A percentile compares a stretch with the other conserved stretches of the same genome.
These are phyloP conservation scores for Xanthia togata DNA, from an alignment of 2,888 invertebrate genomes.

Conservation along the genomic window DNA sequence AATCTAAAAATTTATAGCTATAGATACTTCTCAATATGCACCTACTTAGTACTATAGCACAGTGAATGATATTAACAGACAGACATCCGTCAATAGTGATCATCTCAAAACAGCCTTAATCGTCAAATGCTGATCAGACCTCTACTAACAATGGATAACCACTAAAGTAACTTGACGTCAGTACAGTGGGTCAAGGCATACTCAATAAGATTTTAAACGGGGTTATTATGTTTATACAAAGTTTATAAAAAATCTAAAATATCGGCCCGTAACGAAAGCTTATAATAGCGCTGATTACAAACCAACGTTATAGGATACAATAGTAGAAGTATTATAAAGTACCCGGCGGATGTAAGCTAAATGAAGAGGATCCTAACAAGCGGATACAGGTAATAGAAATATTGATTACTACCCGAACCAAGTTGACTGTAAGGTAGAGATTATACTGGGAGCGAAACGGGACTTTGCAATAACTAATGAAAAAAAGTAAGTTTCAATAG, in stretches of 20 bases:
- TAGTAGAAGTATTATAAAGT: slow-evolving; percentile 56
- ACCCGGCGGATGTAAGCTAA: slow-evolving; percentile 68
- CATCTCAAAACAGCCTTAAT: neutral
- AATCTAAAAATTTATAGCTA: neutral
- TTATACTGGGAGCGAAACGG: slow-evolving; percentile 11
- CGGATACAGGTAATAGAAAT: slow-evolving; percentile 74
- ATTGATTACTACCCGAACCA: slow-evolving; percentile 65
- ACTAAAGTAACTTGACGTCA: neutral
- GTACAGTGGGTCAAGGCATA: neutral
- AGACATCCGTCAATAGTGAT: neutral
- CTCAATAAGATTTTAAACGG: too few relatives aligned
- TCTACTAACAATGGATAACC: neutral
- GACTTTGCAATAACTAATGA: neutral
- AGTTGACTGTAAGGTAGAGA: slow-evolving; percentile 29
- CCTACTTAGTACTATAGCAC: neutral
- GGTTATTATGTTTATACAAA: too few relatives aligned
- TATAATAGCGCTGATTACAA: slow-evolving; percentile 37
- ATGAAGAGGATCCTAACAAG: slow-evolving; percentile 67
- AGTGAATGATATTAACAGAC: neutral
- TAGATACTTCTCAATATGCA: neutral
- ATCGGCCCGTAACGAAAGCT: neutral
- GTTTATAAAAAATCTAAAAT: slow-evolving; percentile 2
- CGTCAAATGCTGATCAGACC: neutral
- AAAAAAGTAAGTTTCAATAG: neutral
- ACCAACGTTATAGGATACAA: slow-evolving; percentile 51